Base-by-base conservation (phyloP, 2,113 vertebrate species). In the Nannobrachium achirus region DNA sequence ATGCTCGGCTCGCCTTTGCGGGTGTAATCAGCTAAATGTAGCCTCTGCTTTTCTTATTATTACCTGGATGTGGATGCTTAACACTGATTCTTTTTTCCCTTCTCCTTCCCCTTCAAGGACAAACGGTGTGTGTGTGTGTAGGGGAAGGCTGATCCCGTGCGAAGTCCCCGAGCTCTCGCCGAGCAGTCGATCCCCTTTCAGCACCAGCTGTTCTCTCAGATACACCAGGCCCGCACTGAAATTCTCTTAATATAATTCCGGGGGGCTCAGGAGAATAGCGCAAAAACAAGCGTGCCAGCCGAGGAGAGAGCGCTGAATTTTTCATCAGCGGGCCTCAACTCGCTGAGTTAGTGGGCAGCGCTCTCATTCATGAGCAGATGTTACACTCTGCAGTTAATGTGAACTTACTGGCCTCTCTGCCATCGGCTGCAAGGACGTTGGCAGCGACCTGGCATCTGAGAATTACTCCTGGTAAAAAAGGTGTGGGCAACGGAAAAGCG, bases 331-430 rank as follows among this genome's bases (percentile, higher is more conserved):
- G 94, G 84, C 94, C 93, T 94, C 93, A 92, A 89, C 77, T 86
- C 88, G 86, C 93, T 90, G 93, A 93, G 94, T 94, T 94, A 94
- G 95, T 92, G 94, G 96, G 95, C 96, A 95, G 93, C 91, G 84
- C 94, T 91, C 94, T 96, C 96, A 96, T 97, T 98, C 95, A 96
- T 96, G 97, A 96, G 95, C 98, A 99, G 98, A 99, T 99, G 98
- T 98, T 95, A 91, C 71, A 82, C 96, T 92, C 96, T 59, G 92
- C 95, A 93, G 97, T 94, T 94, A 94, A 94, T 93, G 90, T 96
- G 96, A 97, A 97, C 97, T 93, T 93, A 86, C 93, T 95, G 96
- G 95, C 96, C 96, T 94, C 92, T 92, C 92, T 90, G 91, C 95
- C 88, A 87, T 89, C 89, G 93, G 89, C 87, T 93, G 94, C 96